These are phyloP conservation scores for Sitophilus oryzae DNA, from an alignment of 1,140 invertebrate species.

Conservation along the genomic window DNA sequence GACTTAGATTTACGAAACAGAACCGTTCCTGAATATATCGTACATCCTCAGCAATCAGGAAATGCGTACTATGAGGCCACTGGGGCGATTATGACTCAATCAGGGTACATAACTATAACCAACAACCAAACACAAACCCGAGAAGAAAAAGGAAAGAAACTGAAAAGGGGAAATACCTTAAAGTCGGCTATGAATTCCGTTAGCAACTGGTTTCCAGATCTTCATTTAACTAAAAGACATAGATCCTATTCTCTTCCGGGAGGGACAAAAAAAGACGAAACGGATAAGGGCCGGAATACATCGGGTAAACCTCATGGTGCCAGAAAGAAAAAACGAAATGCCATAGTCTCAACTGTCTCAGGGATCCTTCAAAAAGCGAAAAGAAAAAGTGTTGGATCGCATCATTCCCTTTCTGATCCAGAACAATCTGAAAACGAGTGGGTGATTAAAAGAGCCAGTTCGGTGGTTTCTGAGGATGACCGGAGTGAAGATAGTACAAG, in stretches of 20 bases:
- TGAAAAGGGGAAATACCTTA: conserved; percentile 61
- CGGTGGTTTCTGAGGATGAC: conserved; percentile 63
- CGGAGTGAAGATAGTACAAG: conserved; percentile 67
- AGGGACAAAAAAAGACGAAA: conserved; percentile 56
- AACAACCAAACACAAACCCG: conserved; percentile 48
- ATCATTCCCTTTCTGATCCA: conserved; percentile 62
- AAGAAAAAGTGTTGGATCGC: conserved; percentile 51
- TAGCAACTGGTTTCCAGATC: conserved; percentile 73
- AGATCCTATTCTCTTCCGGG: conserved; percentile 74
- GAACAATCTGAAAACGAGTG: conserved; percentile 74
- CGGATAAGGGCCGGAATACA: conserved; percentile 48
- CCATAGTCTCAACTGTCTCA: conserved; percentile 70
- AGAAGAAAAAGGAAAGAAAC: conserved; percentile 62
- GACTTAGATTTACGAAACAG: conserved; percentile 46
- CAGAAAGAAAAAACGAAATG: conserved; percentile 65
- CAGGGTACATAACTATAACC: conserved; percentile 74
- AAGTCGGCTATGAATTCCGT: conserved; percentile 76
- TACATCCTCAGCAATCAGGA: conserved; percentile 32
- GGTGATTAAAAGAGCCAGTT: conserved; percentile 53
- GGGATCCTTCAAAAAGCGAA: conserved; percentile 74
- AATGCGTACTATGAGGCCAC: conserved; percentile 48
- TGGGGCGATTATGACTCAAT: conserved; percentile 69
- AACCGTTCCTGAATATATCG: conserved; percentile 44
- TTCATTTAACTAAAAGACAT: conserved; percentile 70
- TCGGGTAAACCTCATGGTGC: conserved; percentile 44